Base-by-base conservation (phyloP, 1,140 invertebrate species). In the Cotesia glomerata region DNA sequence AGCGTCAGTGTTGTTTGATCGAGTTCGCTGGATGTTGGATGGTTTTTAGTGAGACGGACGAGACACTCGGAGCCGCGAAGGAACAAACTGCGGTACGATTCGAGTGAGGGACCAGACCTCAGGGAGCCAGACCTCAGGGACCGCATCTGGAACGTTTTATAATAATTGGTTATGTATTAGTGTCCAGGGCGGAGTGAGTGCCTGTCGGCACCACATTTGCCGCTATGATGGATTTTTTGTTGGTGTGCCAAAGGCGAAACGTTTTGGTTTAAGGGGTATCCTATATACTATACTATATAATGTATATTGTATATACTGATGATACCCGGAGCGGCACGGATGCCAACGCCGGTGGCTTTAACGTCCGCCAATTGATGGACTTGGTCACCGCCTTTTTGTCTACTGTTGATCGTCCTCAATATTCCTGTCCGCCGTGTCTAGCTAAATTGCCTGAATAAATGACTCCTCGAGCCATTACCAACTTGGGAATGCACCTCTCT, bases 61-160 rank as follows among this genome's bases (percentile, higher is more conserved):
- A 39, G 61, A 63, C 61, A 39, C 32, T 63, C 61, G 61, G 16
- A 61, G 58, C 14, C 64, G 64, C 64, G 64, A 66, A 66, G 18
- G 49, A 66, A 66, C 64, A 59, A 69, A 59, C 56, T 69, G 52
- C 9, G 49, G 26, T 4, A 39, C 54, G 49, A 49, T 2, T 59
- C 54, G 54, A 26, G 54, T 13, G 34, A 69, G 39, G 39, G 56
- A 11, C 16, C 13, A 39, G 32, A 34, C 32, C n/a, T 69, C 18
- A 49, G 36, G 5, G 59, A 49, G n/a, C 11, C 18, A 26, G 26
- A 26, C 26, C 26, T 26, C 26, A 18, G 35, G 66, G 71, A 34
- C 74, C 74, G 74, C 79, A 80, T 80, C 74, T 80, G 79, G 73
- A 78, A 69, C 77, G 75, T 76, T 80, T 80, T 80, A 80, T 80